Evolutionary conservation across 2,888 invertebrate genomes (phyloP), one percentile per base, ranked within the genome.

Genomic region (Mylabris sibirica): DNA sequence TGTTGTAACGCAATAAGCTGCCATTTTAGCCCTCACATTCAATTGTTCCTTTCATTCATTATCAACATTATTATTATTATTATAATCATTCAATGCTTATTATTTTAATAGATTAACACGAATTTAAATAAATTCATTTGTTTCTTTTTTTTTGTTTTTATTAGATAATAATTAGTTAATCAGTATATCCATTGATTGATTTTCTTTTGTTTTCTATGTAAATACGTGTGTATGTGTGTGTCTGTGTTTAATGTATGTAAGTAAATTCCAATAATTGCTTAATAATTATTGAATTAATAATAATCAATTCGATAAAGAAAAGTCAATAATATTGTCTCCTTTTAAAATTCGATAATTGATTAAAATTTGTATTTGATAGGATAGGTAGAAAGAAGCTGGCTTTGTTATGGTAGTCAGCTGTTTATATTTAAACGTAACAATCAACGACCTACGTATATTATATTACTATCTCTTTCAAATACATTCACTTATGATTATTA

Each of bases 341-440:
- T 49, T 20, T 49, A 49, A 49, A 20, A 20, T 49, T 4, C 20
- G 9, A 49, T 49, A 49, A 74, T 74, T 72, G 72, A 75, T 76
- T 75, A 66, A 67, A 75, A 76, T 70, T 17, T 17, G 5, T 49
- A 6, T 49, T 4, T 41, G n/a, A n/a, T n/a, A n/a, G n/a, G n/a
- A n/a, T 41, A 3, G 2, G n/a, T 49, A 49, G 8, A 49, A 44
- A 72, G 67, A 70, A 70, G 74, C 76, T 49, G 49, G 49, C 82
- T 84, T 85, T 85, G 84, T 85, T 85, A 81, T 85, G 83, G 81
- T 78, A 83, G 83, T 85, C 85, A 85, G 85, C 85, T 85, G 85
- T 85, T 85, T 77, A 74, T 76, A 78, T 74, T 75, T 73, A 20
- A 49, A 49, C 75, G 72, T 69, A 64, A 66, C 66, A 70, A 72